Evolutionary conservation across 2,888 invertebrate genomes (phyloP), one percentile per base, ranked within the genome.

Genomic region (Drosophila subsilvestris): DNA sequence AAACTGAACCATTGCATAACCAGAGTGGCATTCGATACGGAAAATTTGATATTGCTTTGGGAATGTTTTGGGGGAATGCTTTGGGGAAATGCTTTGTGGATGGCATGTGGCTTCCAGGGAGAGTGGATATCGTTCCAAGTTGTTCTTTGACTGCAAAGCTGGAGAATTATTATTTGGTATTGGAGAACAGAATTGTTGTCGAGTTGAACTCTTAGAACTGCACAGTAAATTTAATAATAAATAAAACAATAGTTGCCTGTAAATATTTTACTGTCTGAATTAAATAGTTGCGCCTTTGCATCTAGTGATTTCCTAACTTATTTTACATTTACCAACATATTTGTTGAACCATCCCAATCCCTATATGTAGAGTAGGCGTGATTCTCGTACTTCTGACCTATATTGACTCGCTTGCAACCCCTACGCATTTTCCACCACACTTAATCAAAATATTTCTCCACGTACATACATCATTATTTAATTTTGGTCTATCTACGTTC

Each of bases 371-470:
- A 27, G 25, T 4, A 17, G 78, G 84, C 74, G 80, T 77, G 80
- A 79, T 32, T 27, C 8, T 42, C 3, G 25, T 58, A 29, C 51
- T 8, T 12, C 6, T 14, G 8, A 18, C 14, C 62, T 63, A 54
- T 63, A n/a, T 44, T 8, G 18, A 14, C n/a, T 32, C 20, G 9
- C 37, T 10, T 5, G 10, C 25, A 3, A 50, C 49, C 42, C 22
- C 43, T 9, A 10, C 12, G 32, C 32, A 12, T 32, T 12, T 9
- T 12, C 12, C 32, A 12, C 12, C 32, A 5, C 9, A 1, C n/a
- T 50, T 62, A 63, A 83, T 83, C 82, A 89, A 60, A 88, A 89
- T 86, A 89, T 88, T 86, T 82, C 73, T 78, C 84, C 79, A 72
- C 79, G 48, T 79, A 83, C 75, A 75, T 79, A 83, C 75, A 75